Evolutionary conservation across 2,797 vertebrate genomes (phyloP), one percentile per base, ranked within the genome.

Genomic region (Hoplostethus atlanticus): DNA sequence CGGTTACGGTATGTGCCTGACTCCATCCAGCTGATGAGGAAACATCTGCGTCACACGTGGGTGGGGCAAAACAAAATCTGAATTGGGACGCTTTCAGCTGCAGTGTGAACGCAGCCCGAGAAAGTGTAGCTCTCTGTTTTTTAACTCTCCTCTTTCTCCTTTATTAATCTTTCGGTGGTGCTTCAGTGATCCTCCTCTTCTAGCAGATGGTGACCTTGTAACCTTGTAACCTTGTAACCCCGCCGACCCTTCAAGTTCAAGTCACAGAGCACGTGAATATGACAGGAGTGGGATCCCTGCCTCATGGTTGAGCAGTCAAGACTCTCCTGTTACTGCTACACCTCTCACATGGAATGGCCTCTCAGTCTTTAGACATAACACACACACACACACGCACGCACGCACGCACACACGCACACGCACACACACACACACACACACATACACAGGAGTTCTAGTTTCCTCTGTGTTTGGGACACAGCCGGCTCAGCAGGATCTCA

Each of bases 401-500:
- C 21, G 1, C 21, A 21, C 21, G 1, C 21, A 21, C 40, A 51
- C 58, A 44, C 54, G 10, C 21, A 0, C 40, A 0, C 17, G 16
- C 10, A 70, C 16, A 31, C 42, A 54, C 74, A 62, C 66, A 51
- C 52, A 31, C 48, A 17, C 50, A 48, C 59, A 47, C 61, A 50
- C 36, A 0, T 28, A 28, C 61, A 54, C 69, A 89, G 85, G 6
- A 64, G 55, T 83, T 84, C 85, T 48, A 61, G 57, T 79, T 77
- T 21, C 76, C 73, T 44, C 62, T 81, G 77, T 50, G 79, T 52
- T 56, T 84, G 9, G 84, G 84, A 89, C 97, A 99, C 76, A 99
- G 92, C 85, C 97, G 96, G 91, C 96, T 98, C 82, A 99, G 94
- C 82, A 99, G 95, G 90, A 99, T 97, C 94, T 99, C 96, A 16